Base-by-base conservation (phyloP, 2,113 vertebrate genomes). In the Oxyura jamaicensis region DNA sequence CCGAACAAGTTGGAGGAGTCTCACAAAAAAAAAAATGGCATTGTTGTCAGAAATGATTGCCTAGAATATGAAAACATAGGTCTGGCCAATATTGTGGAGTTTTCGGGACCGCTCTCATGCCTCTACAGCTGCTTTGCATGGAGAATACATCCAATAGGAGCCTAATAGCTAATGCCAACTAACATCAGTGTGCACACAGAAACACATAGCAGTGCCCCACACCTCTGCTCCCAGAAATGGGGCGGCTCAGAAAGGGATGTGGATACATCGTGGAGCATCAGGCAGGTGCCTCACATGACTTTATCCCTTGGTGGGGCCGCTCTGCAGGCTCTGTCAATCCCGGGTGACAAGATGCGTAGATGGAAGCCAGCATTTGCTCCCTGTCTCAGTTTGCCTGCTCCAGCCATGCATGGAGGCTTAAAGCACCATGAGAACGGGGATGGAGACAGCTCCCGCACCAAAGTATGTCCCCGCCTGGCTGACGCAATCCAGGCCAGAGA, bases 381-480 rank as follows among this genome's bases (percentile, higher is more conserved):
- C 0, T 56, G 93, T 95, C 95, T 97, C 92, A 68, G 72, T 94
- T 91, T 89, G 80, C 76, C 65, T 1, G 0, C n/a, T 81, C 56
- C 76, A 82, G 73, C 66, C 52, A 0, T 1, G 13, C 26, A 77
- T 0, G 2, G 67, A 77, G 81, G 86, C 91, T 95, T 94, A 93
- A 85, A 94, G 83, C 3, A 25, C 80, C 87, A 50, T 46, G 76
- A 80, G 95, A 93, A 9, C 65, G 26, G 66, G 74, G 67, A 80
- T 71, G 53, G 90, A 75, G 74, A 83, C 88, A 78, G 83, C 41
- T 76, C 78, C 79, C 1, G 8, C 66, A 86, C 89, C 90, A 66
- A 96, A 96, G 93, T 96, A 96, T 95, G 96, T 93, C 95, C 85
- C 90, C 88, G 86, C 90, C 75, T 77, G 78, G 72, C 90, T 95